A percentile compares a stretch with the other conserved stretches of the same genome.
Conservation (phyloP, 2,888 invertebrate genomes). For the Hedya salicella region DNA sequence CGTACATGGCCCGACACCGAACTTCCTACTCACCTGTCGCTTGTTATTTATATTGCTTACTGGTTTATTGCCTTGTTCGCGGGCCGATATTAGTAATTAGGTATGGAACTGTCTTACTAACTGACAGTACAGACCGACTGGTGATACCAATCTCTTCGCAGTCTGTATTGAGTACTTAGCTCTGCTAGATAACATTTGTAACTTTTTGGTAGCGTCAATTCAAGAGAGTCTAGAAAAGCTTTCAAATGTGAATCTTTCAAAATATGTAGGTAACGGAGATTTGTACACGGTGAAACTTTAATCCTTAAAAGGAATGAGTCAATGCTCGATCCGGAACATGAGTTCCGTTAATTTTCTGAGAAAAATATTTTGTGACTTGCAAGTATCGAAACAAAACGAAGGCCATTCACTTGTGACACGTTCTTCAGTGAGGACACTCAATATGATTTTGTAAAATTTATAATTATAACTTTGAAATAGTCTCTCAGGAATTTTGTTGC, state of each 20-base stretch:
- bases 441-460: not conserved
- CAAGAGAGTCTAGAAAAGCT: too few species aligned
- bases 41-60: slow-evolving; percentile 58
- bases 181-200: too few species aligned
- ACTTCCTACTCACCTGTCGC: slow-evolving; percentile 64
- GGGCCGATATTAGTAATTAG: slow-evolving; percentile 21
- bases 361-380: slow-evolving; percentile 24
- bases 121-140: not conserved
- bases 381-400: slow-evolving; percentile 17
- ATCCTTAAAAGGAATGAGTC: slow-evolving; percentile 39
- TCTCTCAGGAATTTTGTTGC: not conserved
- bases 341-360: slow-evolving; percentile 37
- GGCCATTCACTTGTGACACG: slow-evolving; percentile 5
- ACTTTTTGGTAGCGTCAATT: too few species aligned
- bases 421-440: not conserved
- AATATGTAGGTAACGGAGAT: not conserved
- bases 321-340: slow-evolving; percentile 34
- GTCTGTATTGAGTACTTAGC: not conserved
- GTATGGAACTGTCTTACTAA: not conserved
- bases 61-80: slow-evolving; percentile 33
- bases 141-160: not conserved
- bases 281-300: slow-evolving; percentile 27
- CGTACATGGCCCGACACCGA: slow-evolving; percentile 69
- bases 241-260: not conserved
- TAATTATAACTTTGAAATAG: not conserved